A percentile compares a stretch with the other conserved stretches of the same genome.
phyloP scores from a whole-genome alignment of 2,113 vertebrate species.

The Excalfactoria chinensis region DNA sequence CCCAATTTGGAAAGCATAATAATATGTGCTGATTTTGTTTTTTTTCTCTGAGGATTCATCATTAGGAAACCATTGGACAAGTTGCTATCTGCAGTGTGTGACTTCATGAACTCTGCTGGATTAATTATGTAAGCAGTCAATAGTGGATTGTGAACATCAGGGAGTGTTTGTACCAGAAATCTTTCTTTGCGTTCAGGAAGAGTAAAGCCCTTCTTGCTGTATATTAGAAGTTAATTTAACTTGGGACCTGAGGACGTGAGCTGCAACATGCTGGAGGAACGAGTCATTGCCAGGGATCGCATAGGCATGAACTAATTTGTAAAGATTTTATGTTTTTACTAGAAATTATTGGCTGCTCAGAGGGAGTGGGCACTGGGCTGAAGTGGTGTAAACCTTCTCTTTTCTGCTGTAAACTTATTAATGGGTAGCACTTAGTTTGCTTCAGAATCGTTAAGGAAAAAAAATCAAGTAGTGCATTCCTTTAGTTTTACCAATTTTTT shows the following conservation, averaged over 20 bases:
- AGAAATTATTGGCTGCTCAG: not conserved
- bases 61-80: not conserved
- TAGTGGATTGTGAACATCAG: not conserved
- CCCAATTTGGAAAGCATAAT: not conserved
- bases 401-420: not conserved
- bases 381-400: not conserved
- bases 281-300: not conserved
- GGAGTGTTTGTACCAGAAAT: not conserved
- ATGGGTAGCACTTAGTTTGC: not conserved
- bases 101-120: not conserved
- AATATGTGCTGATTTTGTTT: not conserved
- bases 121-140: not conserved
- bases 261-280: not conserved
- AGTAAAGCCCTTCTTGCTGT: not conserved
- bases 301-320: not conserved
- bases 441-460: not conserved
- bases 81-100: not conserved
- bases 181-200: not conserved
- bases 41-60: not conserved
- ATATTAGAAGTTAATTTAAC: not conserved
- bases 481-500: not conserved
- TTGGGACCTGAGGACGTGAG: not conserved
- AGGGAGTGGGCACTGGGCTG: not conserved
- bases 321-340: not conserved
- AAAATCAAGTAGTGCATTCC: fast-evolving